phyloP scores from a whole-genome alignment of 2,888 invertebrate species.

The Timema cristinae region DNA sequence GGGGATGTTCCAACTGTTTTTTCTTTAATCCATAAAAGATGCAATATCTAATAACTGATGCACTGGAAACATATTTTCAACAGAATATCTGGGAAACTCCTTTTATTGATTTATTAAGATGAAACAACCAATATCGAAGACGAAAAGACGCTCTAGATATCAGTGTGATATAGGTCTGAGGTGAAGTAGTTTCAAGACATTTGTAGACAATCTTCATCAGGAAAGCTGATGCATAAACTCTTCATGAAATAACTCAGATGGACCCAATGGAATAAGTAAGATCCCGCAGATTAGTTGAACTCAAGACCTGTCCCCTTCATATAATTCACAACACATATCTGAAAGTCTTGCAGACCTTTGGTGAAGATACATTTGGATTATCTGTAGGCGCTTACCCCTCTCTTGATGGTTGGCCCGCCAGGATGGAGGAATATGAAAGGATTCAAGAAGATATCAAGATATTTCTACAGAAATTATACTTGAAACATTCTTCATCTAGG shows the following conservation, averaged over 20 bases:
- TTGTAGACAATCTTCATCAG: neutral
- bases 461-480: neutral
- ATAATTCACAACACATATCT: neutral
- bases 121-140: conserved; percentile 3
- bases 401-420: neutral
- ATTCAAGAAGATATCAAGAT: conserved; percentile 2
- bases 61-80: neutral
- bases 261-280: no score
- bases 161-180: neutral
- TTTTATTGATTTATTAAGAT: neutral
- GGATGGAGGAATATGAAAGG: conserved; percentile 11
- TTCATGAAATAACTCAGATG: conserved; percentile 1
- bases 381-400: neutral
- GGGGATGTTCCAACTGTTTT: neutral
- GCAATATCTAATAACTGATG: neutral
- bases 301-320: neutral
- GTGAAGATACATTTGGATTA: conserved; percentile 11
- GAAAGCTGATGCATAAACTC: conserved; percentile 8
- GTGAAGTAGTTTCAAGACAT: neutral
- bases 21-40: neutral
- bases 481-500: neutral
- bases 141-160: neutral
- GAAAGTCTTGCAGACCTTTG: neutral
- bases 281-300: neutral
- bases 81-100: neutral